Conservation (phyloP, 2,113 vertebrate species). For the Oncorhynchus gorbuscha region DNA sequence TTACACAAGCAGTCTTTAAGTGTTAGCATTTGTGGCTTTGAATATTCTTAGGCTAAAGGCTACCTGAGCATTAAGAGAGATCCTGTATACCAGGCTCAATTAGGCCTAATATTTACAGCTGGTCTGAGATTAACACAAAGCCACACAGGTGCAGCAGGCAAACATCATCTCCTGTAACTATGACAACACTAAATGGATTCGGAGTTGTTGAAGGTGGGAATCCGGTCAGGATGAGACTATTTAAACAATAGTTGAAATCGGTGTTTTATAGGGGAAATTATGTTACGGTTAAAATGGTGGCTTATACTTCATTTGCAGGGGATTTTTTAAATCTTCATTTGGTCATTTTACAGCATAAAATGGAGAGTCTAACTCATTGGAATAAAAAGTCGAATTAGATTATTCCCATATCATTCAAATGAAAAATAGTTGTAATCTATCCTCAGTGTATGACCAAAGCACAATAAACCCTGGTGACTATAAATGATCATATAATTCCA, state of each 20-base stretch:
- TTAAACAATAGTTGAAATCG: conserved; percentile 41
- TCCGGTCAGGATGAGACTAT: conserved; percentile 58
- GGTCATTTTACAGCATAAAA: background rate
- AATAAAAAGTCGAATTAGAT: background rate
- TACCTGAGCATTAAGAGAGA: background rate
- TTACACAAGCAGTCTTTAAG: no score
- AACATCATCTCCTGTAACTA: conserved; percentile 75
- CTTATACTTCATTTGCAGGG: background rate
- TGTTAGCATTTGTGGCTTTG: conserved; percentile 16
- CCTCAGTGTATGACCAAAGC: conserved; percentile 36
- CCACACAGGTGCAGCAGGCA: conserved; percentile 60
- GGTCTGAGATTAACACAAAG: conserved; percentile 60
- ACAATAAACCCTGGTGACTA: background rate
- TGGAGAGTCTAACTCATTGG: background rate
- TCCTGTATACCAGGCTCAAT: conserved; percentile 31
- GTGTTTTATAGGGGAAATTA: conserved; percentile 16
- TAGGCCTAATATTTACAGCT: conserved; percentile 52
- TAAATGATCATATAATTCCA: conserved; percentile 27
- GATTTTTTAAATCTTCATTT: background rate
- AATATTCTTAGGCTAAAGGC: background rate
- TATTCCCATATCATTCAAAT: background rate
- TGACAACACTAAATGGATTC: conserved; percentile 78
- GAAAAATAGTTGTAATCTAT: background rate
- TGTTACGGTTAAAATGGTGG: conserved; percentile 12
- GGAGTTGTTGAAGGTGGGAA: conserved; percentile 70